Percentiles rank a stretch among this genome's conserved stretches.
Conservation (phyloP, 1,140 invertebrate species). For the Laodelphax striatellus region DNA sequence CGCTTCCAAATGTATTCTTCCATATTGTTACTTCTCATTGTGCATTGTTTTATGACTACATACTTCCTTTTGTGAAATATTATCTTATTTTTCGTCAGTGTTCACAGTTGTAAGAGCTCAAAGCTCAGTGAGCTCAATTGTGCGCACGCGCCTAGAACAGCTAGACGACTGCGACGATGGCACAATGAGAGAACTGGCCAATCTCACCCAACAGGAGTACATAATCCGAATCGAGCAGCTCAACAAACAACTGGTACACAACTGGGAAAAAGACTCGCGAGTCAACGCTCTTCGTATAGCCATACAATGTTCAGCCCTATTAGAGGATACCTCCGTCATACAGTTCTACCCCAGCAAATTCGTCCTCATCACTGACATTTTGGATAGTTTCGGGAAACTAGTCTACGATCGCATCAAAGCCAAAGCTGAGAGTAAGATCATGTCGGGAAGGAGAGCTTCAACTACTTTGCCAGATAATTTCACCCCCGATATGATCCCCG, state of each 20-base stretch:
- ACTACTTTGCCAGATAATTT: constrained; percentile 54
- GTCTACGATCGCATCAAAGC: constrained; percentile 77
- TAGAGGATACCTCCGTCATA: constrained; percentile 77
- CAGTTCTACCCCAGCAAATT: constrained; percentile 98
- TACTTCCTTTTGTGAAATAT: background rate
- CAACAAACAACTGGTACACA: constrained; percentile 73
- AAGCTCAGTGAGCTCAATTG: constrained; percentile 72
- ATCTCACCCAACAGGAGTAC: constrained; percentile 87
- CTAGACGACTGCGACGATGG: constrained; percentile 90
- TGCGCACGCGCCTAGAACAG: constrained; percentile 83
- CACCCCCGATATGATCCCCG: constrained; percentile 63
- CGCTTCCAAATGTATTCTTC: too few relatives aligned
- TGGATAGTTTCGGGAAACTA: constrained; percentile 89
- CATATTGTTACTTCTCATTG: too few relatives aligned
- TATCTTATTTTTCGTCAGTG: background rate
- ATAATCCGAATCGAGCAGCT: constrained; percentile 76
- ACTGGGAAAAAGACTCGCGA: constrained; percentile 87
- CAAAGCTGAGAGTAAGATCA: constrained; percentile 54
- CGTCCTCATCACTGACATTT: constrained; percentile 88
- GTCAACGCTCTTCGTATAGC: constrained; percentile 94
- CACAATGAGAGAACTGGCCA: constrained; percentile 73
- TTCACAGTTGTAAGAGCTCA: constrained; percentile 63
- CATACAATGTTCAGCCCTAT: constrained; percentile 86
- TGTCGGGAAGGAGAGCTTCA: constrained; percentile 37
- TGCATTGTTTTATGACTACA: background rate